Evolutionary conservation across 1,140 invertebrate genomes (phyloP).

Genomic region (Chlorops oryzae): DNA sequence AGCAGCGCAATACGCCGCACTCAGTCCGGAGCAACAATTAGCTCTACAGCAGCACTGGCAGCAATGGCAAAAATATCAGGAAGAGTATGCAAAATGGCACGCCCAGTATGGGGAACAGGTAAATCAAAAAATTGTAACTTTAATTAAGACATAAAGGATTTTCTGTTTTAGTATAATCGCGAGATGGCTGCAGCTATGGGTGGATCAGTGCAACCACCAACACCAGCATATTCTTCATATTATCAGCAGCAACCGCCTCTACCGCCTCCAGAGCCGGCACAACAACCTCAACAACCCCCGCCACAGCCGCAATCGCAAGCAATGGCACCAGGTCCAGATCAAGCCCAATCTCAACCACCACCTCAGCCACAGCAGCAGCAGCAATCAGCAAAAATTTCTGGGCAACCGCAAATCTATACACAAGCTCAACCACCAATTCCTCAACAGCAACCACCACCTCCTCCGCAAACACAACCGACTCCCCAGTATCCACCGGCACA

Average conservation of each 20-base stretch:
- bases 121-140: conserved; percentile 9
- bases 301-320: conserved; percentile 37
- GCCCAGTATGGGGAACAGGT: conserved; percentile 74
- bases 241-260: conserved; percentile 16
- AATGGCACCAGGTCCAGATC: neutral
- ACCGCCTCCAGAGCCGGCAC: conserved; percentile 16
- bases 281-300: conserved; percentile 21
- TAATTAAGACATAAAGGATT: neutral
- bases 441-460: conserved; percentile 9
- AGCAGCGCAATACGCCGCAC: conserved; percentile 61
- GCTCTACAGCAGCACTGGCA: conserved; percentile 69
- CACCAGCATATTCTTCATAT: neutral
- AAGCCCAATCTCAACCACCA: conserved; percentile 1
- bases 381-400: conserved; percentile 28
- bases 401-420: conserved; percentile 37
- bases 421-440: conserved; percentile 17
- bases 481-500: conserved; percentile 11
- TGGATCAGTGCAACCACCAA: no score
- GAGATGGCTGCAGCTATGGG: conserved; percentile 41
- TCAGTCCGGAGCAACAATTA: conserved; percentile 45
- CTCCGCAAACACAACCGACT: conserved; percentile 1
- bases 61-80: conserved; percentile 77
- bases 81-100: conserved; percentile 79
- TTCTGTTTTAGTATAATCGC: conserved; percentile 34
- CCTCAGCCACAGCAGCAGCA: conserved; percentile 1